Base-by-base conservation (phyloP, 2,113 vertebrate species). In the Mixornis gularis region DNA sequence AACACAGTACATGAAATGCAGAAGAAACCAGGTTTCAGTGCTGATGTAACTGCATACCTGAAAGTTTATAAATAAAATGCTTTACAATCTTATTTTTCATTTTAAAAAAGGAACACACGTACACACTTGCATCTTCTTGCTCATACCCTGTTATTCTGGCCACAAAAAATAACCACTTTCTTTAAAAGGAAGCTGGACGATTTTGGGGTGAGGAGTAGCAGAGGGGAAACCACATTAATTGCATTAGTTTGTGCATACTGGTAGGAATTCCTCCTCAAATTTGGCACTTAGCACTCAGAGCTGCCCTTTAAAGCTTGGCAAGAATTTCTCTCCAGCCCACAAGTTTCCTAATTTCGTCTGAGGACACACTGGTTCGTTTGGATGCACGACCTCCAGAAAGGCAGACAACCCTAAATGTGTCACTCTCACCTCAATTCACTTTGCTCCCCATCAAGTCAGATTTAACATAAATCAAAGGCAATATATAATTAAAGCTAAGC, bases 191-290 rank as follows among this genome's bases (percentile, higher is more conserved):
- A 94, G 74, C 87, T 25, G 64, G 91, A 93, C 1, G 0, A 68
- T 82, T 68, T 81, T 29, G 87, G 89, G 89, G 84, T 92, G 84
- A 95, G 89, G 70, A 96, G 91, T 12, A 87, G 93, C 81, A 89
- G 70, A 93, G 81, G 89, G 81, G 81, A 94, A 96, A 95, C 95
- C 93, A 94, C 94, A 95, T 93, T 87, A 91, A 95, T 94, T 95
- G 90, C 91, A 94, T 95, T 92, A 93, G 84, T 79, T 89, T 89
- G 52, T 92, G 93, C 87, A 68, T 3, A 41, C 70, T 79, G 89
- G 84, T 56, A 94, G 93, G 89, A 94, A 93, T 94, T 92, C 77
- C 91, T 92, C 58, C 94, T 89, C 81, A 52, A 81, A 60, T 89
- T 60, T 93, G 94, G 94, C 94, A 92, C 91, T 91, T 63, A 32